Conservation (phyloP, 2,888 invertebrate species). For the Sphaerophoria taeniata region DNA sequence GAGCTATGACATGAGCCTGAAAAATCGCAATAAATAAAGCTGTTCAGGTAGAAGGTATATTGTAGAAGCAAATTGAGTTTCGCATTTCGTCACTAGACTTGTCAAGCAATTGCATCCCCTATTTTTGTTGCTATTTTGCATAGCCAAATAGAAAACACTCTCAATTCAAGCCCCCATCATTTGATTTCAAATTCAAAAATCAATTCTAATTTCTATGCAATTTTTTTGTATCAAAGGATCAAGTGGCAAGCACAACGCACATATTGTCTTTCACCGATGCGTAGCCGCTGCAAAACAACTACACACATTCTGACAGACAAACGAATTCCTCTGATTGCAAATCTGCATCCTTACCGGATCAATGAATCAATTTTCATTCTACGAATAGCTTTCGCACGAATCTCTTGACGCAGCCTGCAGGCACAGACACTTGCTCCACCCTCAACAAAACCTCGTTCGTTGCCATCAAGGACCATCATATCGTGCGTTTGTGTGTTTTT, state of each 20-base stretch:
- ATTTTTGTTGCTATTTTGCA: too few relatives aligned
- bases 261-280: not conserved
- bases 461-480: too few relatives aligned
- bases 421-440: not conserved
- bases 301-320: too few relatives aligned
- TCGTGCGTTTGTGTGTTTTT: too few relatives aligned
- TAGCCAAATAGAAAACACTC: too few relatives aligned
- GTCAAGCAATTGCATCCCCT: too few relatives aligned
- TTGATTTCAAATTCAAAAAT: conserved; percentile 56
- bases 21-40: too few relatives aligned
- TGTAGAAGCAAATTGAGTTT: too few relatives aligned
- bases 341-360: conserved; percentile 62
- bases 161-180: conserved; percentile 27
- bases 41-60: too few relatives aligned
- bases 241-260: conserved; percentile 1
- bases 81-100: too few relatives aligned
- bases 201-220: conserved; percentile 71
- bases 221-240: conserved; percentile 60
- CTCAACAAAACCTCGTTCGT: not conserved
- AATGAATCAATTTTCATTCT: conserved; percentile 66
- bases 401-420: conserved; percentile 7
- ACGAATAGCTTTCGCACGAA: conserved; percentile 43
- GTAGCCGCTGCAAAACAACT: conserved; percentile 16
- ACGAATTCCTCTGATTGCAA: conserved; percentile 38
- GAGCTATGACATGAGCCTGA: too few relatives aligned